Percentiles rank a stretch among this genome's conserved stretches.
phyloP scores from a whole-genome alignment of 2,797 vertebrate genomes.

The Kryptopterus vitreolus region DNA sequence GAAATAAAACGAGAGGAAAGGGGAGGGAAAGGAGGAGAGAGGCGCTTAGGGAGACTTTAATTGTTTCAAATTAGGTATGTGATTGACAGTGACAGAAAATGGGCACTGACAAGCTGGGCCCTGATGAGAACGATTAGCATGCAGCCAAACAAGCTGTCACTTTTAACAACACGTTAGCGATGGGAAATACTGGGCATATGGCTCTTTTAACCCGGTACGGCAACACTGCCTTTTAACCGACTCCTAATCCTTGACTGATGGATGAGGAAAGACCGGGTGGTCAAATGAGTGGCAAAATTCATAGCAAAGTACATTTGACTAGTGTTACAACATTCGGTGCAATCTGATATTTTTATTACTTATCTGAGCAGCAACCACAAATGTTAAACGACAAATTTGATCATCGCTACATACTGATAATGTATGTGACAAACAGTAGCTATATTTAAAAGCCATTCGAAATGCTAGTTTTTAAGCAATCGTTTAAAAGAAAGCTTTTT shows the following conservation, averaged over 20 bases:
- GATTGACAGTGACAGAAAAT: conserved; percentile 80
- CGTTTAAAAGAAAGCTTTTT: no score
- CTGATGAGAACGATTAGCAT: conserved; percentile 75
- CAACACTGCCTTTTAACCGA: conserved; percentile 37
- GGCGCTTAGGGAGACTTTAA: conserved; percentile 63
- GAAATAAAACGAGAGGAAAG: conserved; percentile 3
- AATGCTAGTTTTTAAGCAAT: not conserved
- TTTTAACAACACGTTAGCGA: conserved; percentile 71
- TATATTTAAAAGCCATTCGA: not conserved
- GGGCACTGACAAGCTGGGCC: conserved; percentile 77
- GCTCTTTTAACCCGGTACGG: conserved; percentile 55
- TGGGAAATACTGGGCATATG: conserved; percentile 59
- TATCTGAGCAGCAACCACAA: not conserved
- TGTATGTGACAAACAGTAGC: not conserved
- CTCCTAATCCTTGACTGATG: conserved; percentile 40
- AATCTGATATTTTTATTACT: not conserved
- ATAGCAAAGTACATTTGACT: not conserved
- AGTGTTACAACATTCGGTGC: not conserved
- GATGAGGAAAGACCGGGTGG: conserved; percentile 32
- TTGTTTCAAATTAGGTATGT: conserved; percentile 74
- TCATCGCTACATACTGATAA: not conserved
- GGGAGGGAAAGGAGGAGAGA: not conserved
- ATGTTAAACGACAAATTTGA: not conserved
- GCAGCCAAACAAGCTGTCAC: conserved; percentile 81
- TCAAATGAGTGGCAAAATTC: not conserved